Conservation (phyloP, 1,140 invertebrate species). For the Archegozetes longisetosus region DNA sequence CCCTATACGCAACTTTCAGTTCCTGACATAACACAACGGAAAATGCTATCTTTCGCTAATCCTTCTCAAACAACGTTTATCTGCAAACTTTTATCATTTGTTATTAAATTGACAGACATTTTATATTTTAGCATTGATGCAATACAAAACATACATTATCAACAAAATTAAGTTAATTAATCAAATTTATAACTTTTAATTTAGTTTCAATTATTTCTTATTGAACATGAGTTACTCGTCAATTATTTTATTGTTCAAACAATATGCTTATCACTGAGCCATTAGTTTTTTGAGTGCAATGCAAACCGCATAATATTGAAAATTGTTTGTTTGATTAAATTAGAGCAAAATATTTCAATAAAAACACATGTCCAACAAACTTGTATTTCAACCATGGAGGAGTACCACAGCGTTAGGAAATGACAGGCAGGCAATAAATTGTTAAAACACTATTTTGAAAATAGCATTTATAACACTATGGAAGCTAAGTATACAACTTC, state of each 20-base stretch:
- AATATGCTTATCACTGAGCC: not conserved
- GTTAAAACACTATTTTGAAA: not conserved
- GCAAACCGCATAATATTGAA: not conserved
- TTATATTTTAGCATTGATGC: no score
- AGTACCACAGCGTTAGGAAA: not conserved
- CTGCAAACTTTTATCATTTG: no score
- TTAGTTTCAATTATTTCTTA: no score
- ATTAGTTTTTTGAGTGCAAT: conserved; percentile 3
- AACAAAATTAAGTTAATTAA: no score
- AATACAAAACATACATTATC: no score
- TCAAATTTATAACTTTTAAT: no score
- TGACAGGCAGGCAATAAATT: not conserved
- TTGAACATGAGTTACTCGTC: no score
- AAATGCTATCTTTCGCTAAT: no score
- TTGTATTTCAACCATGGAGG: not conserved
- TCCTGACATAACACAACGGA: no score
- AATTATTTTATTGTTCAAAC: not conserved
- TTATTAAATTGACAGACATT: no score
- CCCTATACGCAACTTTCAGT: no score
- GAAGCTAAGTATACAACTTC: not conserved
- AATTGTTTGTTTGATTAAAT: not conserved
- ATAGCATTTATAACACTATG: not conserved
- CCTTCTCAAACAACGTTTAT: no score
- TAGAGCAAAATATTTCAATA: not conserved
- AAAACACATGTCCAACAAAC: not conserved